phyloP scores from a whole-genome alignment of 2,888 invertebrate genomes.

The Proisotoma minuta region DNA sequence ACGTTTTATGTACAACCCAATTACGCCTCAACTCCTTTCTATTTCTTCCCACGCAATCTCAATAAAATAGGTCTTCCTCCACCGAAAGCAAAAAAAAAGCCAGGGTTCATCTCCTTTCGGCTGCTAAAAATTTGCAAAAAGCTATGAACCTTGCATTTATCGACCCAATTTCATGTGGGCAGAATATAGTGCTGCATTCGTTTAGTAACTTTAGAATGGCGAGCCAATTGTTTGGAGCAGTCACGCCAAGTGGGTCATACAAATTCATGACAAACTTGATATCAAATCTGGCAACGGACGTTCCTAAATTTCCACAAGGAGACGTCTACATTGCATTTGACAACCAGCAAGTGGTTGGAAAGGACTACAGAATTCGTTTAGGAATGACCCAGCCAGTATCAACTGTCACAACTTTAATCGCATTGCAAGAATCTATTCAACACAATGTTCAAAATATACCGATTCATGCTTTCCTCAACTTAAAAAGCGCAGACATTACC shows the following conservation, averaged over 20 bases:
- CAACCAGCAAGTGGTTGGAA: conserved; percentile 6
- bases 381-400: neutral
- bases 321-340: neutral
- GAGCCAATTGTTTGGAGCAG: neutral
- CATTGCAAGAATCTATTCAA: neutral
- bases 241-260: neutral
- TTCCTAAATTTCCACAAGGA: neutral
- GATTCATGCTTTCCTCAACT: neutral
- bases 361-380: neutral
- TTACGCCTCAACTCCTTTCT: too few relatives aligned
- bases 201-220: neutral
- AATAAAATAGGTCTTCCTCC: too few relatives aligned
- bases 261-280: neutral
- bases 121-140: neutral
- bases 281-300: neutral
- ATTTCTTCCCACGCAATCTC: too few relatives aligned
- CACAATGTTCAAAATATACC: neutral
- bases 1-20: too few relatives aligned
- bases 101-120: neutral
- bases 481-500: too few relatives aligned
- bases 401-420: neutral
- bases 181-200: conserved; percentile 9
- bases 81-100: neutral
- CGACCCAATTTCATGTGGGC: neutral
- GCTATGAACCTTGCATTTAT: neutral